phyloP scores from a whole-genome alignment of 1,140 invertebrate species.

The Triops longicaudatus region DNA sequence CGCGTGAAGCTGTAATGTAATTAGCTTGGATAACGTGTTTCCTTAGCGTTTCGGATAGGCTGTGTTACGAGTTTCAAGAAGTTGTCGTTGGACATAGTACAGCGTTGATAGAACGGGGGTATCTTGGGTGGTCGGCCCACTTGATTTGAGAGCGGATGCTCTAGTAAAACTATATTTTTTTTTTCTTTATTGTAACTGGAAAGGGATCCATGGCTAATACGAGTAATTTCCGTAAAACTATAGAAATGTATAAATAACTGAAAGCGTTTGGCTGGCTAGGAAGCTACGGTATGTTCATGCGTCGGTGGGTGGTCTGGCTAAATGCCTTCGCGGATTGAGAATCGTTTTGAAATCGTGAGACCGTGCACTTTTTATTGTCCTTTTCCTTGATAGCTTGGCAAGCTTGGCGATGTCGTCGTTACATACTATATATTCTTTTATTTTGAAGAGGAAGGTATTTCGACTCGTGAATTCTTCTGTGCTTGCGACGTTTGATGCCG shows the following conservation, averaged over 20 bases:
- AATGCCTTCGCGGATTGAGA: neutral
- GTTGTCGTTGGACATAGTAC: neutral
- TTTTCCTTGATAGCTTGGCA: neutral
- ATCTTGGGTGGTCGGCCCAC: conserved; percentile 11
- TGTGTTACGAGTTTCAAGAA: neutral
- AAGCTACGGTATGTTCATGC: neutral
- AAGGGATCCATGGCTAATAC: neutral
- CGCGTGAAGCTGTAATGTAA: neutral
- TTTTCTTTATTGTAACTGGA: neutral
- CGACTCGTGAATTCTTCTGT: neutral
- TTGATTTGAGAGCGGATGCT: neutral
- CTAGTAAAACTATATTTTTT: neutral
- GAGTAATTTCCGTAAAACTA: neutral
- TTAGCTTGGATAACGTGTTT: neutral
- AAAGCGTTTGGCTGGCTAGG: neutral
- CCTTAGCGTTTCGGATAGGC: neutral
- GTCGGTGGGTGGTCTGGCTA: neutral
- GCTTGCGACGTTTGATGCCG: conserved; percentile 5
- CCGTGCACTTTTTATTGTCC: neutral
- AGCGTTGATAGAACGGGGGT: neutral
- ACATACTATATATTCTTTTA: conserved; percentile 1
- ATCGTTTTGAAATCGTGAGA: conserved; percentile 12
- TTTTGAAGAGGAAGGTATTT: neutral
- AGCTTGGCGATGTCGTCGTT: neutral
- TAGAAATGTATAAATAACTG: neutral